phyloP scores from a whole-genome alignment of 2,888 invertebrate genomes.

The Athalia rosae region DNA sequence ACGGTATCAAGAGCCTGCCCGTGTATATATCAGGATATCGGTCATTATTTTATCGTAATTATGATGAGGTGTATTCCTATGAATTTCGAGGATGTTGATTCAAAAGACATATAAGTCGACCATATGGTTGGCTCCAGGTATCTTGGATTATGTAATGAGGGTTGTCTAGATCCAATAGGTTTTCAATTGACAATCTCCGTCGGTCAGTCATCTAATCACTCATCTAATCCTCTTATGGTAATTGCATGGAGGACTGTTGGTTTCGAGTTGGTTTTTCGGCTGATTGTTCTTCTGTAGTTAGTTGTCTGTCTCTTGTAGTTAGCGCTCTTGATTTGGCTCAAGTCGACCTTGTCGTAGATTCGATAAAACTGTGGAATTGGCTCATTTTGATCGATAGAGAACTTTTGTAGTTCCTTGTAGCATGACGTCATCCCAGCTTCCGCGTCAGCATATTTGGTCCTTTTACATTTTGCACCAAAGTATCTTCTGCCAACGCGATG shows the following conservation, averaged over 20 bases:
- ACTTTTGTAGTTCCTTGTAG: slow-evolving; percentile 52
- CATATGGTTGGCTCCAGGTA: no score
- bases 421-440: slow-evolving; percentile 46
- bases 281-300: no score
- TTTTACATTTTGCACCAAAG: slow-evolving; percentile 52
- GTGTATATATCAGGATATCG: no score
- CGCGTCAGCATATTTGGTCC: slow-evolving; percentile 43
- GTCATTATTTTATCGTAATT: no score
- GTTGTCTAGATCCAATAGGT: no score
- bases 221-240: not conserved
- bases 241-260: not conserved
- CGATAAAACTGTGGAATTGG: not conserved
- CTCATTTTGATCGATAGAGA: slow-evolving; percentile 48
- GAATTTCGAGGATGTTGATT: no score
- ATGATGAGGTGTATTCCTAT: no score
- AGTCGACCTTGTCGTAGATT: not conserved
- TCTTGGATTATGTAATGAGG: no score
- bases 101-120: no score
- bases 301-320: not conserved
- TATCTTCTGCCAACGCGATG: slow-evolving; percentile 56
- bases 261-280: not conserved
- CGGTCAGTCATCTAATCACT: not conserved
- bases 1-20: no score
- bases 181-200: no score
- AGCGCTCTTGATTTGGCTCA: not conserved